Base-by-base conservation (phyloP, 2,888 invertebrate genomes). In the Gymnosoma rotundatum region DNA sequence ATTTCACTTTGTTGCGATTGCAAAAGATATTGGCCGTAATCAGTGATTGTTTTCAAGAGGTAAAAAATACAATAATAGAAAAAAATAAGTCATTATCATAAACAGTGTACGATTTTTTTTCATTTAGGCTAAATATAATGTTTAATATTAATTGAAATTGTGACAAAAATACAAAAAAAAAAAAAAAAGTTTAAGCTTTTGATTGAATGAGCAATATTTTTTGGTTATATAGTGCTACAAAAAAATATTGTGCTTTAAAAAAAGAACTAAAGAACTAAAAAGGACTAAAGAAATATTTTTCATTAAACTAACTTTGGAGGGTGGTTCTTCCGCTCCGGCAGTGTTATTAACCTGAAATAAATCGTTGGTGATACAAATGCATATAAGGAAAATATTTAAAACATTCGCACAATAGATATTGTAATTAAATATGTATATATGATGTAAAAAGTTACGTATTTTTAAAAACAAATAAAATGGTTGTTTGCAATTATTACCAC, bases 271-370 rank as follows among this genome's bases (percentile, higher is more conserved):
- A 48, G 38, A 21, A 83, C n/a, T n/a, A 69, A 63, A 25, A 60
- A 9, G 21, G 66, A 70, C 63, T 66, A 50, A 64, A 48, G 38
- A 21, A 83, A 79, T 52, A 60, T 67, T 60, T 66, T 61, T 80
- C 20, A 69, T 75, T 58, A 38, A 86, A 92, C 92, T 92, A 92
- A 92, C 92, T 92, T 92, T 92, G 90, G 92, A 90, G 89, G 91
- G 90, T 86, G 89, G 89, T 90, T 91, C 92, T 87, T 92, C 92
- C 88, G 91, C 91, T 90, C 92, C 92, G 89, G 92, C 92, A 88
- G 92, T 91, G 89, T 92, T 91, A 89, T 92, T 91, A 90, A 92
- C 92, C 92, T 92, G 91, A 86, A 90, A 90, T 89, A 88, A 86
- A 67, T 78, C 58, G 63, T 76, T 81, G 58, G 82, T 86, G 79